Conservation (phyloP, 2,797 vertebrate genomes). For the Poecile montanus region DNA sequence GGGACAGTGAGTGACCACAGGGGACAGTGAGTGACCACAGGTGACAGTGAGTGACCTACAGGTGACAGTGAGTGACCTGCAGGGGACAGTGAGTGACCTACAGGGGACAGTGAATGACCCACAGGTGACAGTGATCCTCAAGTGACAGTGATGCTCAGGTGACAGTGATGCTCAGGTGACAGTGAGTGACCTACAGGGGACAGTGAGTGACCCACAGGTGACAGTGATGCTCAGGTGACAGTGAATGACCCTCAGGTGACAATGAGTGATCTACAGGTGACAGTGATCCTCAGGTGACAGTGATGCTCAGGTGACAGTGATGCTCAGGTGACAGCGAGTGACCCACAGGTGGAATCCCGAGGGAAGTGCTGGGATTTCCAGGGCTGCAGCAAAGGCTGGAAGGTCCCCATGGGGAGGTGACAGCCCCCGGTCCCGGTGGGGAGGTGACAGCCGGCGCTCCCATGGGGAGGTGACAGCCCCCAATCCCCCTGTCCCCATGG, state of each 20-base stretch:
- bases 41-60: too few species aligned
- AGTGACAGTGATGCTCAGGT: background rate
- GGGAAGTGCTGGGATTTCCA: accelerated
- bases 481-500: background rate
- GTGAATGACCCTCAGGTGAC: background rate
- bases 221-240: background rate
- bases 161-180: background rate
- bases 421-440: background rate
- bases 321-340: accelerated
- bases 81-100: too few species aligned
- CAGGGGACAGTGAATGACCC: too few species aligned
- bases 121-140: too few species aligned
- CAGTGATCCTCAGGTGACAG: background rate
- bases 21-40: too few species aligned
- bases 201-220: background rate
- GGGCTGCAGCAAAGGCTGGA: background rate
- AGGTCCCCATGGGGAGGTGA: background rate
- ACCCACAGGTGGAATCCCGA: accelerated
- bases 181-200: background rate
- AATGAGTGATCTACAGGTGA: accelerated
- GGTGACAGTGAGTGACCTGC: too few species aligned
- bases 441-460: background rate
- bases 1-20: too few species aligned
- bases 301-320: background rate
- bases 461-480: too few species aligned